Base-by-base conservation (phyloP, 2,113 vertebrate genomes). In the Ammodramus savannarum region DNA sequence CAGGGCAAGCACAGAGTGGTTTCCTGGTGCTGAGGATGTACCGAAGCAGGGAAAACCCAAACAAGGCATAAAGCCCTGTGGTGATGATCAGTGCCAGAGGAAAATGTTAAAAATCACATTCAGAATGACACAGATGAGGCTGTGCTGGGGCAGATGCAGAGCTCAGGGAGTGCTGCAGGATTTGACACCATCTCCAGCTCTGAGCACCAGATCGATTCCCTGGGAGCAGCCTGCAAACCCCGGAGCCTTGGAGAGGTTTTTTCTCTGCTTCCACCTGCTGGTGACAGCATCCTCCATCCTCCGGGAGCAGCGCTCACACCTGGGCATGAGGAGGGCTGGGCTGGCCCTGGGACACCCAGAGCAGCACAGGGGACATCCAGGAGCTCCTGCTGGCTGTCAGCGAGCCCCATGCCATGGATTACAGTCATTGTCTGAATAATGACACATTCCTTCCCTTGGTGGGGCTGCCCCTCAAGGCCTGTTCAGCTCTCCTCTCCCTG, bases 251-350 rank as follows among this genome's bases (percentile, higher is more conserved):
- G 3, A 23, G 82, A 86, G 87, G 89, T 46, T 92, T 89, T 49
- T 94, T 88, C 94, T 97, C 85, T 94, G 93, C 91, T 89, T 95
- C 94, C 93, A 96, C 87, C 94, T 96, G 94, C 94, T 96, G 96
- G 95, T 34, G 74, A 87, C 69, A 54, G 12, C 74, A 25, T 16
- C n/a, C 54, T 8, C 41, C 20, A 5, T 41, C 2, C 10, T 0
- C 3, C 2, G 5, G 23, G 54, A 58, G 1, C 31, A 58, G 23
- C 66, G 27, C 9, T 10, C 18, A 44, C 9, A 10, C 15, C 8
- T 0, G 15, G 29, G 59, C 9, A 7, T 2, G 1, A 0, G 3
- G 2, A 20, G 1, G 43, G 69, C 11, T 8, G 18, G 48, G 72
- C 41, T 18, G 51, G 59, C 43, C 1, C 1, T 0, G 54, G 0